Evolutionary conservation across 1,140 invertebrate genomes (phyloP).

Genomic region (Drosophila lacteicornis): DNA sequence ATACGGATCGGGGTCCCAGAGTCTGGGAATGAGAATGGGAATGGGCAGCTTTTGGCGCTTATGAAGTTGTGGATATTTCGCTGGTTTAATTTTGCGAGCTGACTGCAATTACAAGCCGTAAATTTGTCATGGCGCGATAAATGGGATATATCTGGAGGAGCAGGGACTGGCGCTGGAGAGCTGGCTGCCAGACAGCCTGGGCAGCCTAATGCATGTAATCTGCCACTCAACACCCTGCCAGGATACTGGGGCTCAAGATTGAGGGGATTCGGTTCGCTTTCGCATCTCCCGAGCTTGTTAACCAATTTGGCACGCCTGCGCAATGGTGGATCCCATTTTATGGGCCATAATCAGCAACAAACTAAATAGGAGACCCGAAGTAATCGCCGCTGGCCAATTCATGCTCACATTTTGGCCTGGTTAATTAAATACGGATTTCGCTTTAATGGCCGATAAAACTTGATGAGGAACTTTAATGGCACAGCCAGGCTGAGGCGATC

Average conservation of each 20-base stretch:
- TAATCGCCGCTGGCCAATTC: conserved; percentile 72
- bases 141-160: conserved; percentile 46
- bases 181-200: conserved; percentile 29
- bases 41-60: conserved; percentile 54
- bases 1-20: neutral
- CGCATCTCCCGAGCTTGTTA: conserved; percentile 43
- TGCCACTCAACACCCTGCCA: conserved; percentile 82
- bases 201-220: conserved; percentile 82
- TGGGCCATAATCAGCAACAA: conserved; percentile 74
- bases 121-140: conserved; percentile 83
- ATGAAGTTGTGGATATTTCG: conserved; percentile 80
- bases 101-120: conserved; percentile 83
- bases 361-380: conserved; percentile 50
- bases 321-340: conserved; percentile 37
- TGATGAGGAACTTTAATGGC: conserved; percentile 84
- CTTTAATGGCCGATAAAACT: conserved; percentile 83
- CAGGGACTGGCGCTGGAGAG: conserved; percentile 3
- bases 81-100: conserved; percentile 69
- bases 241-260: conserved; percentile 3
- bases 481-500: conserved; percentile 11
- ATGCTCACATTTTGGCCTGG: conserved; percentile 83
- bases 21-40: neutral
- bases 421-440: conserved; percentile 84
- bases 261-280: conserved; percentile 9
- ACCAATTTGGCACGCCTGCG: conserved; percentile 65